Percentiles rank a stretch among this genome's conserved stretches.
phyloP scores from a whole-genome alignment of 1,140 invertebrate genomes.

The Homalodisca vitripennis region DNA sequence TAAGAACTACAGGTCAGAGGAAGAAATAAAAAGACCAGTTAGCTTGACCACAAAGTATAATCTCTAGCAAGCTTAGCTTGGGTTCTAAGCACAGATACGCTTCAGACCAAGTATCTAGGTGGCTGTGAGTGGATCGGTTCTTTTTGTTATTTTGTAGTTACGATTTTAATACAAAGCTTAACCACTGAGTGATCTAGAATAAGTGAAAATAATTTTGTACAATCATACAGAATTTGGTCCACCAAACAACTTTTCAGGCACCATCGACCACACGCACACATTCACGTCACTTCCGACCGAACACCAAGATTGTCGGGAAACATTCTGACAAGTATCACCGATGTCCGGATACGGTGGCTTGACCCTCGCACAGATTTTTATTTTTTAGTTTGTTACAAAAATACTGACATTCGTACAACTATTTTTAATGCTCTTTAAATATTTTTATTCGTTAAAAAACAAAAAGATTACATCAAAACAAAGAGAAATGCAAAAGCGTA shows the following conservation, averaged over 20 bases:
- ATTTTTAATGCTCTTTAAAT: neutral
- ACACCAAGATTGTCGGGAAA: neutral
- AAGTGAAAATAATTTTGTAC: conserved; percentile 11
- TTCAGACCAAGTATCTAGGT: neutral
- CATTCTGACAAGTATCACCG: neutral
- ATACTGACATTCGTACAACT: conserved; percentile 27
- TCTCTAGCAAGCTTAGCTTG: conserved; percentile 19
- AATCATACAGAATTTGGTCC: conserved; percentile 23
- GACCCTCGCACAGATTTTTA: conserved; percentile 10
- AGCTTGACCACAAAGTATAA: conserved; percentile 17
- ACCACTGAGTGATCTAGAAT: conserved; percentile 21
- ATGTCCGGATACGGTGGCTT: neutral
- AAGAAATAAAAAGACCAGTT: neutral
- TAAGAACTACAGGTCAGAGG: no score
- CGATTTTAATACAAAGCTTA: conserved; percentile 4
- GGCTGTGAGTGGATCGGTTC: conserved; percentile 1
- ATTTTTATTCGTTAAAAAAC: neutral
- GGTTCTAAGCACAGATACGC: conserved; percentile 6
- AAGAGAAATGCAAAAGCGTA: conserved; percentile 9
- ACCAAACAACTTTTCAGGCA: conserved; percentile 24
- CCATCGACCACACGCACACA: conserved; percentile 7
- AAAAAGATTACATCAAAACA: conserved; percentile 1
- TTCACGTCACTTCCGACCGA: neutral
- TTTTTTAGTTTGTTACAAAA: conserved; percentile 23
- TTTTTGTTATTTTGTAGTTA: neutral